Conservation (phyloP, 2,888 invertebrate genomes). For the Andrena haemorrhoa region DNA sequence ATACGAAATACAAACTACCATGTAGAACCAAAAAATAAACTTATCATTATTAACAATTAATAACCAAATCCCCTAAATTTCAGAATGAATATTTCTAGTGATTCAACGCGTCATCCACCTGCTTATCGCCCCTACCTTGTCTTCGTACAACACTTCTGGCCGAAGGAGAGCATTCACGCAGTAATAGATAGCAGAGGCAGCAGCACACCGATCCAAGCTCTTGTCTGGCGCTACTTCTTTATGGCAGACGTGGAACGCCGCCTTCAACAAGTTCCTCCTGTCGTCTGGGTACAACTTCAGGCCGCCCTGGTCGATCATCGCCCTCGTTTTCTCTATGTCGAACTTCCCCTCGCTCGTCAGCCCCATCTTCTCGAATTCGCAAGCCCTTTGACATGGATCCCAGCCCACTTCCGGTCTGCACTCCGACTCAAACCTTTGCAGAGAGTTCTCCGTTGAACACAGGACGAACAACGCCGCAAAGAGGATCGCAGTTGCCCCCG, state of each 20-base stretch:
- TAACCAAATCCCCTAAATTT: neutral
- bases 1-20: too few relatives aligned
- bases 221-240: conserved; percentile 2
- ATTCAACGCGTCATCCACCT: neutral
- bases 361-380: conserved; percentile 5
- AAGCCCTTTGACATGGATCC: conserved; percentile 17
- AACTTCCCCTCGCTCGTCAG: conserved; percentile 28
- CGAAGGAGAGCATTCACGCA: neutral
- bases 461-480: conserved; percentile 10
- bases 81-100: neutral
- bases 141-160: conserved; percentile 8
- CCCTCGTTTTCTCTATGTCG: conserved; percentile 7
- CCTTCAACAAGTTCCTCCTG: neutral
- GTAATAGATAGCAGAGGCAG: conserved; percentile 9
- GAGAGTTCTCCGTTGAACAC: neutral
- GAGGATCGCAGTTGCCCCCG: neutral
- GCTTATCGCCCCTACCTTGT: neutral
- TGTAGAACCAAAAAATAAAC: too few relatives aligned
- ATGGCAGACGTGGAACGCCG: neutral
- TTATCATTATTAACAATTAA: neutral
- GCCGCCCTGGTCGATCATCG: conserved; percentile 14
- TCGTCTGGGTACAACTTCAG: conserved; percentile 20
- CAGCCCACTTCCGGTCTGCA: conserved; percentile 7
- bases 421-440: conserved; percentile 8
- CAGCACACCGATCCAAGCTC: neutral